phyloP scores from a whole-genome alignment of 2,113 vertebrate genomes.

The Peromyscus maniculatus region DNA sequence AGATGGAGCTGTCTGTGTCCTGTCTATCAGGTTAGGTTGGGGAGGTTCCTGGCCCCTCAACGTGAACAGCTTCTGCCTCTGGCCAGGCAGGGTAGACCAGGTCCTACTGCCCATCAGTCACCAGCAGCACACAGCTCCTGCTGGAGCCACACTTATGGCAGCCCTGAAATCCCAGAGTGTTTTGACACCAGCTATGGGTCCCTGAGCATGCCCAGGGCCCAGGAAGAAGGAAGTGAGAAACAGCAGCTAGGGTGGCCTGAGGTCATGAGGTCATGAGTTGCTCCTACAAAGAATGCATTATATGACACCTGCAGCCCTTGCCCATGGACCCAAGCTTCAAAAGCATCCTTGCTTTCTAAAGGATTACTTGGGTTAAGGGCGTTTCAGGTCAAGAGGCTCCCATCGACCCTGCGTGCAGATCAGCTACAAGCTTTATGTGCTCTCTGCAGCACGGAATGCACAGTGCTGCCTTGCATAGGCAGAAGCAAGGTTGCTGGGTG shows the following conservation, averaged over 20 bases:
- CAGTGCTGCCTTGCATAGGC: not conserved
- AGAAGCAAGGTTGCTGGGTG: not conserved
- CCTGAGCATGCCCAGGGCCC: not conserved
- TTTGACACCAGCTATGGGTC: not conserved
- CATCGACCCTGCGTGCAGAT: not conserved
- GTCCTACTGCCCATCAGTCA: not conserved
- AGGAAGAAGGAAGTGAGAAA: not conserved
- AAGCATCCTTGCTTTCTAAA: not conserved
- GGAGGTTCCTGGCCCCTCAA: not conserved
- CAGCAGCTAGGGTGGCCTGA: not conserved
- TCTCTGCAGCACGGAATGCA: not conserved
- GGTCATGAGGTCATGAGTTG: not conserved
- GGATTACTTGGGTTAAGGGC: not conserved
- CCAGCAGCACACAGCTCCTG: accelerated
- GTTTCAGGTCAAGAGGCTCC: not conserved
- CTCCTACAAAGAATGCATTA: not conserved
- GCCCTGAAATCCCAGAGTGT: not conserved
- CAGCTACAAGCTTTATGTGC: not conserved
- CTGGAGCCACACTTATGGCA: not conserved
- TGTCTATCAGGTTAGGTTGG: too few species aligned
- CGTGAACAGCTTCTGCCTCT: not conserved
- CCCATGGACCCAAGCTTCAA: not conserved
- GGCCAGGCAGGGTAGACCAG: not conserved
- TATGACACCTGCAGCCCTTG: accelerated
- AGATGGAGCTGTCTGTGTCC: not conserved